Conservation (phyloP, 2,797 vertebrate species). For the Tiaroga cobitis region DNA sequence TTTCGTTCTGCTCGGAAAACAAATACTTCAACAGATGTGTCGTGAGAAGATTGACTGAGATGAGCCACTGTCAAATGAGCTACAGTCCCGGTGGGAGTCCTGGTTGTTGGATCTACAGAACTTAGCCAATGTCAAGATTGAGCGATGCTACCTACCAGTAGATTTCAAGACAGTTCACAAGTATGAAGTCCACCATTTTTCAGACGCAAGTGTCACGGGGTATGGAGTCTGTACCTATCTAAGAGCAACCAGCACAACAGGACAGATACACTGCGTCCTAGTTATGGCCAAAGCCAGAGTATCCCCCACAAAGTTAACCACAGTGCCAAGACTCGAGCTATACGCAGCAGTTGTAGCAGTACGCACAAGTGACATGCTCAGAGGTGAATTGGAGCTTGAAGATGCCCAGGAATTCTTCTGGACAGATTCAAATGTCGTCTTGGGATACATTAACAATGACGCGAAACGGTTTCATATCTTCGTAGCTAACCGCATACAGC, state of each 20-base stretch:
- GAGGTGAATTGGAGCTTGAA: neutral
- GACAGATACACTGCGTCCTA: neutral
- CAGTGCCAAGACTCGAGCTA: neutral
- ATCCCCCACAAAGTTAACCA: neutral
- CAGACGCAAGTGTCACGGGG: neutral
- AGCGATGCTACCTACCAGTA: neutral
- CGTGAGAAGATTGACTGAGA: neutral
- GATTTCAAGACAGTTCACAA: neutral
- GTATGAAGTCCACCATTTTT: neutral
- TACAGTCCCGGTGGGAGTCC: neutral
- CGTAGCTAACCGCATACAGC: neutral
- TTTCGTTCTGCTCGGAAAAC: neutral
- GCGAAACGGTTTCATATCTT: neutral
- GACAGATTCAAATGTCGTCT: too few relatives aligned
- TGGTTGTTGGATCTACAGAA: neutral
- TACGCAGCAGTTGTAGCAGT: conserved; percentile 1
- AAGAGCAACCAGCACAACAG: neutral
- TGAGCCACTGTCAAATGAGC: neutral
- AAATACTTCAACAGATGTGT: neutral
- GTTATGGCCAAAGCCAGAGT: neutral
- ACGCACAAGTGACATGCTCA: too few relatives aligned
- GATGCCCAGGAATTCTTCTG: neutral
- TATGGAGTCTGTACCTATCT: conserved; percentile 3
- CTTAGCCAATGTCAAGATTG: neutral
- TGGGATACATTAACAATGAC: neutral